Percentiles rank a stretch among this genome's conserved stretches.
Evolutionary conservation across 2,113 vertebrate species (phyloP).

Genomic region (Boulengeromyrus knoepffleri): DNA sequence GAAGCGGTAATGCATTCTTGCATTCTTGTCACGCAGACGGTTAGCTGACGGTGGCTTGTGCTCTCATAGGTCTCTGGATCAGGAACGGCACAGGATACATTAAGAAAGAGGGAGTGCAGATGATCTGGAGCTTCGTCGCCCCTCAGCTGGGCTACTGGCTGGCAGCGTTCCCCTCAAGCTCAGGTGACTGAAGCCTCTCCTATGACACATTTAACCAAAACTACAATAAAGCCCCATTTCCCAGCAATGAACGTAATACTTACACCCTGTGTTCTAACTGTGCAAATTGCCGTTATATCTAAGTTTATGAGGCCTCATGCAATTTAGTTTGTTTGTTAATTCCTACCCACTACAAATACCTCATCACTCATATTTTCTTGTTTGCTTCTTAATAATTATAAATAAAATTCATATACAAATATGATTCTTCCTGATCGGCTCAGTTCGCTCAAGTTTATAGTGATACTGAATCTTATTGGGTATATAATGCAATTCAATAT

Average conservation of each 20-base stretch:
- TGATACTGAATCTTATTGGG: background rate
- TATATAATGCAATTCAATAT: background rate
- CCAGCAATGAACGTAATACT: background rate
- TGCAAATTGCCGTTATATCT: background rate
- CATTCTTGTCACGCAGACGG: background rate
- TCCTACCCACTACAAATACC: background rate
- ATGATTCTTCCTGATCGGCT: background rate
- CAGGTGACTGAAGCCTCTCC: conserved; percentile 30
- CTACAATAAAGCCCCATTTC: background rate
- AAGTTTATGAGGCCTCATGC: background rate
- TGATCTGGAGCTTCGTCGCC: conserved; percentile 68
- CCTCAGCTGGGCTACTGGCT: conserved; percentile 72
- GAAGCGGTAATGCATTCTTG: too few relatives aligned
- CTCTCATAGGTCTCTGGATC: conserved; percentile 61
- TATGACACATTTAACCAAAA: background rate
- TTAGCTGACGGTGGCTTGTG: background rate
- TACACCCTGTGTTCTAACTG: background rate
- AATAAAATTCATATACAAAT: background rate
- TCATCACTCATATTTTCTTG: background rate
- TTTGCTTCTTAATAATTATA: background rate
- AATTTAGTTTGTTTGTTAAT: background rate
- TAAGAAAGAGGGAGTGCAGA: conserved; percentile 60
- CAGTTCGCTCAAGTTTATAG: background rate
- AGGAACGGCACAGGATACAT: conserved; percentile 67
- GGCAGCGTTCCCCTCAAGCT: conserved; percentile 67